Percentiles rank a stretch among this genome's conserved stretches.
Evolutionary conservation across 2,888 invertebrate genomes (phyloP).

Genomic region (Coenonympha arcania): DNA sequence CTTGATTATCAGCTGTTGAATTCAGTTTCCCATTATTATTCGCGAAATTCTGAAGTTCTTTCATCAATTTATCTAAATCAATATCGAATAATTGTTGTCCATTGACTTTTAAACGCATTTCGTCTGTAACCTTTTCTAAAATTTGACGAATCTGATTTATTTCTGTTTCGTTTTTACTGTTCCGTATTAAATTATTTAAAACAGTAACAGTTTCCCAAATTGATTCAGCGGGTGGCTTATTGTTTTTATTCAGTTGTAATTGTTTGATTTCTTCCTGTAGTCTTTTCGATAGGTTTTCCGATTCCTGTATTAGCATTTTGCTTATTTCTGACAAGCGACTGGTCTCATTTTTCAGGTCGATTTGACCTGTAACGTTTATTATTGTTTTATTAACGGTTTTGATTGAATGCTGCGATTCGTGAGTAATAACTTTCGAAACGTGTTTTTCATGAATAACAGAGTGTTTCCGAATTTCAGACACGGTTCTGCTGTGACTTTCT

Average conservation of each 20-base stretch:
- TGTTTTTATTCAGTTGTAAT: slow-evolving; percentile 26
- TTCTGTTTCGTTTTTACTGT: slow-evolving; percentile 37
- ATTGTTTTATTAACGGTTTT: slow-evolving; percentile 32
- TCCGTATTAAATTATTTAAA: slow-evolving; percentile 41
- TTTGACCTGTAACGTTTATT: slow-evolving; percentile 29
- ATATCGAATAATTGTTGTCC: slow-evolving; percentile 26
- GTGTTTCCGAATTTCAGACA: background rate
- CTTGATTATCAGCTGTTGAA: background rate
- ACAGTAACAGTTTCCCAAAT: slow-evolving; percentile 42
- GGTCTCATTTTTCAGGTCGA: slow-evolving; percentile 37
- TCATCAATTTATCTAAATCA: slow-evolving; percentile 39
- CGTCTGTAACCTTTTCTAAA: slow-evolving; percentile 39
- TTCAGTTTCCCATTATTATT: slow-evolving; percentile 18
- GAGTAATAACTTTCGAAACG: slow-evolving; percentile 9
- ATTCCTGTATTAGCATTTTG: slow-evolving; percentile 40
- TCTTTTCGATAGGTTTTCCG: slow-evolving; percentile 43
- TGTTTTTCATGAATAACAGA: slow-evolving; percentile 3
- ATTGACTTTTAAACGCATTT: slow-evolving; percentile 30
- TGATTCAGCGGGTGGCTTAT: slow-evolving; percentile 36
- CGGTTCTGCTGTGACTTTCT: slow-evolving; percentile 3
- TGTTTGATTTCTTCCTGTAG: slow-evolving; percentile 34
- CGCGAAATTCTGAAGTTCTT: slow-evolving; percentile 33
- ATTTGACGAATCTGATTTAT: slow-evolving; percentile 40
- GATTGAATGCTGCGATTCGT: slow-evolving; percentile 31
- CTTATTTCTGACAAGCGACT: slow-evolving; percentile 42